phyloP scores from a whole-genome alignment of 2,888 invertebrate genomes.

The Habrosyne pyritoides region DNA sequence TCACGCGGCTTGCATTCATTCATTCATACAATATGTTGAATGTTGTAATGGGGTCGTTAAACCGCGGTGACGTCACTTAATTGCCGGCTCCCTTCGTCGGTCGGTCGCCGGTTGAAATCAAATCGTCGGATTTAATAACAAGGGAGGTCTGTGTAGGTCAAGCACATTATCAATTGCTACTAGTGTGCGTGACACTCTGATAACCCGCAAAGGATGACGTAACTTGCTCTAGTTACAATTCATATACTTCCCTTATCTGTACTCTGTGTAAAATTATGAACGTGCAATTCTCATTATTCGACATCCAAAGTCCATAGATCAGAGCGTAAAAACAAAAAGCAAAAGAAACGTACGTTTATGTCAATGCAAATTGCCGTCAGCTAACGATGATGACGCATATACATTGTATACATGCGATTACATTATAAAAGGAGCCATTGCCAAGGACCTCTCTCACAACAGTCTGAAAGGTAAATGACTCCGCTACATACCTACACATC shows the following conservation, averaged over 20 bases:
- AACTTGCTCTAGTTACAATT: slow-evolving; percentile 14
- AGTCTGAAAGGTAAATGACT: slow-evolving; percentile 73
- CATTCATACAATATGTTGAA: slow-evolving; percentile 81
- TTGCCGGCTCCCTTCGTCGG: slow-evolving; percentile 79
- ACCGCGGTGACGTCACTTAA: slow-evolving; percentile 81
- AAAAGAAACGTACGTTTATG: not conserved
- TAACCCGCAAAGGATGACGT: slow-evolving; percentile 19
- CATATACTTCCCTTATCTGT: not conserved
- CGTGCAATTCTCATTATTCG: not conserved
- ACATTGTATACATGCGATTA: slow-evolving; percentile 64
- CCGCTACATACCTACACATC: slow-evolving; percentile 42
- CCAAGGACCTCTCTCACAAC: slow-evolving; percentile 70
- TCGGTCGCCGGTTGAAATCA: slow-evolving; percentile 72
- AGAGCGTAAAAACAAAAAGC: not conserved
- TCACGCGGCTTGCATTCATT: slow-evolving; percentile 81
- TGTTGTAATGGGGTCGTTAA: slow-evolving; percentile 83
- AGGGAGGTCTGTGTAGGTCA: slow-evolving; percentile 81
- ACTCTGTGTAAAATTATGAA: not conserved
- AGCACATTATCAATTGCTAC: slow-evolving; percentile 66
- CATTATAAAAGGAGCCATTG: slow-evolving; percentile 74
- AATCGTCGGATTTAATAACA: slow-evolving; percentile 81
- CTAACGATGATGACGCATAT: slow-evolving; percentile 62
- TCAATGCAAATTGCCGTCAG: slow-evolving; percentile 31
- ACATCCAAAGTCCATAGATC: not conserved
- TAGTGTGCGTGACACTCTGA: slow-evolving; percentile 36